Evolutionary conservation across 2,888 invertebrate genomes (phyloP), one percentile per base, ranked within the genome.

Genomic region (Nipponacmea schrenckii): DNA sequence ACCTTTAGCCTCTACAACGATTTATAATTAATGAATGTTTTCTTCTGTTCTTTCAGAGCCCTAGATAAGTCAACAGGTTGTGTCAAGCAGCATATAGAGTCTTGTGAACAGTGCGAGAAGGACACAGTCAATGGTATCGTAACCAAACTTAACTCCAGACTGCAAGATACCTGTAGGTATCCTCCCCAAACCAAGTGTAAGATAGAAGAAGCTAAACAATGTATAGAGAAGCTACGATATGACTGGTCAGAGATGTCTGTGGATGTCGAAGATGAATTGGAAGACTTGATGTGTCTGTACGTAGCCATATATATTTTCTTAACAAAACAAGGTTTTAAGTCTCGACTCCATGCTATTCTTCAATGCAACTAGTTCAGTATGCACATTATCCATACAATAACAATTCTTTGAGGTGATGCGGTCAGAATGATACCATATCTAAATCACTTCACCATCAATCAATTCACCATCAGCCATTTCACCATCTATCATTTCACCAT

Each of bases 31-130:
- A 56, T 56, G 2, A 3, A 5, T 20, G 5, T n/a, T 56, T 56
- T 20, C 2, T 17, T 67, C n/a, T 3, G 10, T 50, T 68, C 26
- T 46, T 69, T 24, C 66, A 67, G 66, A 2, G 15, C 48, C 0
- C 26, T 70, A 12, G 67, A 68, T 26, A 17, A 31, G n/a, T 75
- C 75, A 50, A 48, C 45, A n/a, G 50, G 50, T 14, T 77, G 77
- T 68, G 75, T 75, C 10, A 31, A 68, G 48, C 31, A 65, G 44
- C 62, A 72, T 31, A 62, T 74, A 24, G 14, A 64, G 48, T 72
- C 68, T 20, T 77, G 77, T 74, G 75, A 75, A 15, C 64, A 72
- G 24, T 75, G 74, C 64, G 67, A 75, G 71, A 63, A 68, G 44
- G 64, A 72, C 62, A 77, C 75, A 31, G 72, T 77, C 39, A 64